Base-by-base conservation (phyloP, 2,797 vertebrate genomes). In the Hypotaenidia okinawae region DNA sequence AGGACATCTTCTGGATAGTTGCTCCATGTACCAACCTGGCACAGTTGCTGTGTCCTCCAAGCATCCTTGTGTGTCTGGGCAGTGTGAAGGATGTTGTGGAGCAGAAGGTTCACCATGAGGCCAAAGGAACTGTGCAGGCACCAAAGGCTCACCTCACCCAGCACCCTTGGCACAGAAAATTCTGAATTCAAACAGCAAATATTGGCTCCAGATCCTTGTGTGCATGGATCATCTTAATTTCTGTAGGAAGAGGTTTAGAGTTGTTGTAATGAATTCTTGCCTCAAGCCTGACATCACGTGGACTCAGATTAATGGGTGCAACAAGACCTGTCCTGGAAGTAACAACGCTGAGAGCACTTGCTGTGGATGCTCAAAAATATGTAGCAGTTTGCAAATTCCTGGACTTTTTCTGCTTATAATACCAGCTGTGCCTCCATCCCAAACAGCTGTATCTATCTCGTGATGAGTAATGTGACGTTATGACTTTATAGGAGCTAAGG, bases 261-360 rank as follows among this genome's bases (percentile, higher is more conserved):
- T 6, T 0, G 0, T 28, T 19, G 27, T 18, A 33, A 27, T 19
- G 54, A 77, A 76, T 39, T 87, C 41, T 30, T 33, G 24, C n/a
- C 66, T 68, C 47, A 68, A 49, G 17, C 5, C 28, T 61, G 73
- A 23, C 58, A 55, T 37, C 2, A 1, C 1, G 22, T 32, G 49
- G 63, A 28, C 24, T 66, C 30, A 45, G 63, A 25, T 6, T 28
- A 80, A 58, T 0, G 0, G 1, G 8, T 11, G 57, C 51, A 64
- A 77, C 0, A 3, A 37, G 86, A 88, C 30, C 43, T 59, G 19
- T 13, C 23, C 47, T 2, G 1, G 21, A 10, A 80, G 51, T 21
- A 37, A 9, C 2, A 27, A 51, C 81, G 13, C 33, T 1, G 0
- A 33, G 66, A 59, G 19, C 6, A 5, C 16, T 5, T 37, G 21